phyloP scores from a whole-genome alignment of 2,888 invertebrate genomes.

The Auanema sp. region DNA sequence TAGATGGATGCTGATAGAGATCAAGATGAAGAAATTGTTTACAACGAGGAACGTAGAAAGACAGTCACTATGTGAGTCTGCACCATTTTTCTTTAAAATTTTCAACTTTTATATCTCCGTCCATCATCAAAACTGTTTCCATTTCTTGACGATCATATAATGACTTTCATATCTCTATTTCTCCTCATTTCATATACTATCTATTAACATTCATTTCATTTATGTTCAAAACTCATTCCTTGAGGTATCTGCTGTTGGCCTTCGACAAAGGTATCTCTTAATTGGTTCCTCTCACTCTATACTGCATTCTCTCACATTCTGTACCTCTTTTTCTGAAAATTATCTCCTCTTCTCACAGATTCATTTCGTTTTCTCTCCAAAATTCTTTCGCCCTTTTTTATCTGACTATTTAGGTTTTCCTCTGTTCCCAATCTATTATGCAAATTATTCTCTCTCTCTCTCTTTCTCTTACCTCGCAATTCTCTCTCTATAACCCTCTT shows the following conservation, averaged over 20 bases:
- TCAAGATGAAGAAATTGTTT: conserved; percentile 45
- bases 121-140: conserved; percentile 8
- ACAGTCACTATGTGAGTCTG: conserved; percentile 43
- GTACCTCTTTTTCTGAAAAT: conserved; percentile 1
- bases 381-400: neutral
- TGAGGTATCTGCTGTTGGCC: neutral
- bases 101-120: conserved; percentile 19
- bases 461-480: neutral
- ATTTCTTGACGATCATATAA: neutral
- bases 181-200: neutral
- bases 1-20: conserved; percentile 45
- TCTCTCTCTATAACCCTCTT: conserved; percentile 1
- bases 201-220: neutral
- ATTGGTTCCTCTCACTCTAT: neutral
- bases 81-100: conserved; percentile 18
- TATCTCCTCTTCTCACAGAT: conserved; percentile 2
- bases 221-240: neutral
- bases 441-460: conserved; percentile 10
- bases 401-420: neutral
- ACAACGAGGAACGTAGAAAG: conserved; percentile 45
- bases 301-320: neutral
- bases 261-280: neutral
- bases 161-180: neutral
- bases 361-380: conserved; percentile 6
- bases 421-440: neutral